Conservation (phyloP, 2,113 vertebrate species). For the Ciconia boyciana region DNA sequence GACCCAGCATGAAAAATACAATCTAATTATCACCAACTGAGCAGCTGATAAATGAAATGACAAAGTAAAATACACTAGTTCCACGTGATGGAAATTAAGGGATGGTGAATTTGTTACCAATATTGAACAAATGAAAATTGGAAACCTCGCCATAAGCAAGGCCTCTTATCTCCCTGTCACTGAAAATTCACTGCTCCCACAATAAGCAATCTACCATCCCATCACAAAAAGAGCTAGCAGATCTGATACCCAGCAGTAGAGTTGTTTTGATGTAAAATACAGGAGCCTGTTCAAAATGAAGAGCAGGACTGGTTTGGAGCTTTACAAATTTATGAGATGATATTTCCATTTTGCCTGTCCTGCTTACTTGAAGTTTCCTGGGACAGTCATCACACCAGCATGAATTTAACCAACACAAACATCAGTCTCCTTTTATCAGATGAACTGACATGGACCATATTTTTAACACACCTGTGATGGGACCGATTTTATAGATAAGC, state of each 20-base stretch:
- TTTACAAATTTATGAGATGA: neutral
- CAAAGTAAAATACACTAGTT: neutral
- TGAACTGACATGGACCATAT: neutral
- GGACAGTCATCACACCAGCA: neutral
- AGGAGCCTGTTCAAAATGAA: neutral
- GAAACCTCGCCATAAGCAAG: neutral
- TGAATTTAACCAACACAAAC: neutral
- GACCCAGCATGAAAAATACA: neutral
- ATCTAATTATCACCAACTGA: conserved; percentile 18
- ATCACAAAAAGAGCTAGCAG: neutral
- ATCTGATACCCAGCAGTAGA: neutral
- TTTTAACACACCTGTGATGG: neutral
- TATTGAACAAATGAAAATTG: neutral
- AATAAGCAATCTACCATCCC: neutral
- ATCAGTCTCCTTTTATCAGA: neutral
- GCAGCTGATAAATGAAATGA: neutral
- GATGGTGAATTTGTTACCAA: neutral
- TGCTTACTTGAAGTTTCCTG: neutral
- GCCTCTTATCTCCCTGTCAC: neutral
- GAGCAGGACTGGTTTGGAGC: neutral
- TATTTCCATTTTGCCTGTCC: neutral
- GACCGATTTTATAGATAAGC: neutral
- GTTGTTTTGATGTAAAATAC: neutral
- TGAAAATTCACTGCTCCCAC: neutral
- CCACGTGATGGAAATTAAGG: neutral